Evolutionary conservation across 2,113 vertebrate species (phyloP), one percentile per base, ranked within the genome.

Genomic region (Glaucomys volans): DNA sequence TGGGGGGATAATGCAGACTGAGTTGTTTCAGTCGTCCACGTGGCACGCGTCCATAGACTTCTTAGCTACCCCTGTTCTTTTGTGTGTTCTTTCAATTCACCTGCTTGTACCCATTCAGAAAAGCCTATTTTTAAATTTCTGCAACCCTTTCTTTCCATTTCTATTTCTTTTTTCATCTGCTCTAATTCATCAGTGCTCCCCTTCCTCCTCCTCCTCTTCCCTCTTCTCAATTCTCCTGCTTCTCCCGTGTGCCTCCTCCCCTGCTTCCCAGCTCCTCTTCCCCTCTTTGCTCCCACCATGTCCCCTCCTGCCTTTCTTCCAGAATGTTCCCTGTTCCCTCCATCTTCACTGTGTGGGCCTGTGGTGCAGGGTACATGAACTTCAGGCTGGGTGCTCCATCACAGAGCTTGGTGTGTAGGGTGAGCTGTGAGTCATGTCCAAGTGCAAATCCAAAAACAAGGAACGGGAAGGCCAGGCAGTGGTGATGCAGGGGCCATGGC

Each of bases 321-420:
- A 35, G 72, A n/a, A 1, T 4, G 72, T 50, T 37, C 32, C 18
- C 42, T 8, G 1, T 22, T 54, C 20, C 12, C 14, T 77, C 64
- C n/a, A 10, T 44, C 57, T 57, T 14, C 37, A 24, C 6, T 30
- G 22, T 50, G 11, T 30, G 14, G 32, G 6, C 28, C 10, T 54
- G 6, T 24, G 22, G 11, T 13, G 30, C 1, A 0, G 5, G 42
- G 2, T 59, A 2, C 8, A 2, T n/a, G 22, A 47, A 17, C 3
- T 10, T 30, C 5, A 59, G 47, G 10, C 37, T 0, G 47, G 42
- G 18, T 26, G 13, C 30, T n/a, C 26, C 0, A 26, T 30, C 54
- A 16, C 4, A 16, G 40, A 67, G n/a, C 3, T 13, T 1, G 18
- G 16, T 83, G 32, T 82, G 52, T 5, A 30, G 26, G 32, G 57